Conservation (phyloP, 2,797 vertebrate species). For the Carduelis carduelis region DNA sequence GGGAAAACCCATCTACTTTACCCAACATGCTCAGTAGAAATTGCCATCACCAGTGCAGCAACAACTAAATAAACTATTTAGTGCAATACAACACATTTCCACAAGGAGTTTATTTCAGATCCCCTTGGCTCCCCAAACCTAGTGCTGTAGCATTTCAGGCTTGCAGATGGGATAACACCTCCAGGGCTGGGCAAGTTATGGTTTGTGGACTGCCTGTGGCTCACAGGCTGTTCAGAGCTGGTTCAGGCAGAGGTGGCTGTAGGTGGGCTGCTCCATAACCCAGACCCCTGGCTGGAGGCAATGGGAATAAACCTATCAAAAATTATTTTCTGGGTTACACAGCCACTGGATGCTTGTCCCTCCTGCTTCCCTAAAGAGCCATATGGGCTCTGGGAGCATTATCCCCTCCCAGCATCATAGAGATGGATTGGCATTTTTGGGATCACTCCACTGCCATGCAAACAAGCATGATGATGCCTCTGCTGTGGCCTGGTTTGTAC, state of each 20-base stretch:
- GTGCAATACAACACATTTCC: no score
- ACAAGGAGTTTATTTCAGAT: background rate
- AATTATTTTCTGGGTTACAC: accelerated
- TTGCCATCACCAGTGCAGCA: no score
- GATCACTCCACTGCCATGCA: background rate
- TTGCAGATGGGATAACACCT: background rate
- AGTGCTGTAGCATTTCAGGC: background rate
- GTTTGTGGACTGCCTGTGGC: background rate
- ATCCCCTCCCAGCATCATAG: background rate
- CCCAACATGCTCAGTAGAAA: no score
- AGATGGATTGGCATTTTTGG: background rate
- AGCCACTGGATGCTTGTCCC: background rate
- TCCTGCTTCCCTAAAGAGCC: background rate
- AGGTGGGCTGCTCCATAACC: background rate
- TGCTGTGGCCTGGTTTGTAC: background rate
- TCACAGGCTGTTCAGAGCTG: background rate
- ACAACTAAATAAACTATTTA: no score
- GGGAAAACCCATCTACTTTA: no score
- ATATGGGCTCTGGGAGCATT: background rate
- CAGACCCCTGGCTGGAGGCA: background rate
- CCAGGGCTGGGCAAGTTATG: background rate
- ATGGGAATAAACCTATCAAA: background rate
- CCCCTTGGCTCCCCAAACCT: background rate
- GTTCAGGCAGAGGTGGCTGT: background rate
- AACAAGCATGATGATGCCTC: background rate